Conservation (phyloP, 2,888 invertebrate species). For the Salticus scenicus region DNA sequence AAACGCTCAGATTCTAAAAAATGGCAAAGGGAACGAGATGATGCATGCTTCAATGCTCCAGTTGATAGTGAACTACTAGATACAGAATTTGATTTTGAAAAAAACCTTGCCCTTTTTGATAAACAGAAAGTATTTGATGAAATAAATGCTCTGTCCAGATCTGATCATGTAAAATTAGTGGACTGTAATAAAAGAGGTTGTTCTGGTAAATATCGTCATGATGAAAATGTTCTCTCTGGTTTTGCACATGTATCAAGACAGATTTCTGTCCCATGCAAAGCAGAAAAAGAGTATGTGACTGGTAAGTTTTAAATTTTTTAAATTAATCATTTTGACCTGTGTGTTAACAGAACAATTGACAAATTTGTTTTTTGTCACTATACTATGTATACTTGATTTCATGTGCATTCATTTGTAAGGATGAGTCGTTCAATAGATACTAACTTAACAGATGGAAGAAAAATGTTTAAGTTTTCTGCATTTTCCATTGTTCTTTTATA, state of each 20-base stretch:
- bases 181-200: slow-evolving; percentile 75
- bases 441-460: too few species aligned
- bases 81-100: slow-evolving; percentile 95
- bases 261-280: slow-evolving; percentile 83
- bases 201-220: slow-evolving; percentile 83
- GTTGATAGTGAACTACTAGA: slow-evolving; percentile 81
- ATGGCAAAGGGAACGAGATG: slow-evolving; percentile 79
- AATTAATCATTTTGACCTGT: too few species aligned
- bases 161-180: slow-evolving; percentile 79
- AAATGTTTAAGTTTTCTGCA: too few species aligned
- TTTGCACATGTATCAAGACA: slow-evolving; percentile 82
- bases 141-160: slow-evolving; percentile 81
- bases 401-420: too few species aligned
- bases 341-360: too few species aligned
- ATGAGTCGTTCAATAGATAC: too few species aligned
- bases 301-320: slow-evolving; percentile 74
- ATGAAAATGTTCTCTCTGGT: slow-evolving; percentile 87
- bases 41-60: slow-evolving; percentile 86
- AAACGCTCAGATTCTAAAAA: slow-evolving; percentile 79
- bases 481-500: too few species aligned
- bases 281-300: slow-evolving; percentile 82
- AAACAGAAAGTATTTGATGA: slow-evolving; percentile 87
- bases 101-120: slow-evolving; percentile 92
- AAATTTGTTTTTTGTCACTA: too few species aligned
- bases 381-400: too few species aligned